These are phyloP conservation scores for Chiloscyllium punctatum DNA, from an alignment of 2,797 vertebrate species.

Conservation along the genomic window DNA sequence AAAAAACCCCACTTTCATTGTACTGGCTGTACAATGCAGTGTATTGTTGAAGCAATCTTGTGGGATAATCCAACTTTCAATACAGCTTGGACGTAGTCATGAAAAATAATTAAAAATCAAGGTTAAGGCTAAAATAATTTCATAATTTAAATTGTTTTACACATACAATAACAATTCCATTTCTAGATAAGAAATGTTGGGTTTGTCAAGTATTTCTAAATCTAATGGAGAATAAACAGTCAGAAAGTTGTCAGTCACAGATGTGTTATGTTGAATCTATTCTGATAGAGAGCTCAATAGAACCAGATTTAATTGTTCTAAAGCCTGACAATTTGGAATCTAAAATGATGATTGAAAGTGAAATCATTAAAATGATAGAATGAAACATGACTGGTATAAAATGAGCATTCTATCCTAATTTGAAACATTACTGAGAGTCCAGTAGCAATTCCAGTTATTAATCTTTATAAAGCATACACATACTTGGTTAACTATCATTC, in stretches of 20 bases:
- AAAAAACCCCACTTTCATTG: neutral
- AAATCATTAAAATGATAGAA: constrained; percentile 27
- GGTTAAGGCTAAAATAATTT: neutral
- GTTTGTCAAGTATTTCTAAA: neutral
- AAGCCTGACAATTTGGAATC: constrained; percentile 30
- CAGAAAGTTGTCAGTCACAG: constrained; percentile 24
- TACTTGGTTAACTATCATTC: neutral
- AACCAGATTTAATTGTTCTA: constrained; percentile 5
- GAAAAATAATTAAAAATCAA: constrained; percentile 3
- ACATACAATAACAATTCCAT: neutral
- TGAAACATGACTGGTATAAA: neutral
- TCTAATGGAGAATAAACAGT: neutral
- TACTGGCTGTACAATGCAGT: neutral
- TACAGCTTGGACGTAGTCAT: neutral
- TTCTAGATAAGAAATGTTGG: neutral
- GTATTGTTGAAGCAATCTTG: neutral
- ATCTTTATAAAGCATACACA: neutral
- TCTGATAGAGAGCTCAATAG: neutral
- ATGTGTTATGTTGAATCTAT: constrained; percentile 28
- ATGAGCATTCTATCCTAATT: neutral
- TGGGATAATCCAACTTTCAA: neutral
- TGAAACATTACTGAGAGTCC: neutral
- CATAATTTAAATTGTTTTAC: neutral
- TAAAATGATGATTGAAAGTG: constrained; percentile 22
- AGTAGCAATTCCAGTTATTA: neutral